These are phyloP conservation scores for Puntigrus tetrazona DNA, from an alignment of 2,113 vertebrate species.

Conservation along the genomic window DNA sequence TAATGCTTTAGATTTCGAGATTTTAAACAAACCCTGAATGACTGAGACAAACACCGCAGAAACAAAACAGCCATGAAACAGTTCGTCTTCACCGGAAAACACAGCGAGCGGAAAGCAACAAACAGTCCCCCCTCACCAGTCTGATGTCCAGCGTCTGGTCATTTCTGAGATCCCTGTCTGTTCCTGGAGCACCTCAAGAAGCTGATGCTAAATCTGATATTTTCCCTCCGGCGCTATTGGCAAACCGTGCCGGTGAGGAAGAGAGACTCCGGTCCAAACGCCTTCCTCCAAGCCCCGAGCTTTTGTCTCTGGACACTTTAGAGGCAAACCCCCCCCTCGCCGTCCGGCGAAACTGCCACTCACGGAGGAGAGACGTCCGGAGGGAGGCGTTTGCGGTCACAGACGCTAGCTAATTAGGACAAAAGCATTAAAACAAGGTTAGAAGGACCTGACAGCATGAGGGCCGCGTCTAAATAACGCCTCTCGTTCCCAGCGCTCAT, in stretches of 20 bases:
- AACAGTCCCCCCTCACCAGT: not conserved
- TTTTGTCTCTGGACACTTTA: not conserved
- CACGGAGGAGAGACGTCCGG: not conserved
- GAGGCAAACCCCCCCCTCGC: too few relatives aligned
- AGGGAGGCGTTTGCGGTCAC: not conserved
- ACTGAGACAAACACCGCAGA: not conserved
- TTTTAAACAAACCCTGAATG: not conserved
- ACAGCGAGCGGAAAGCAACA: too few relatives aligned
- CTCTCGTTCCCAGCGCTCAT: constrained; percentile 12
- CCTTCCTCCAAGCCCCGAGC: not conserved
- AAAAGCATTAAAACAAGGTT: not conserved
- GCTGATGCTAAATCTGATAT: not conserved
- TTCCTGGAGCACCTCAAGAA: not conserved
- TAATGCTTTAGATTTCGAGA: not conserved
- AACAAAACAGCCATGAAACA: not conserved
- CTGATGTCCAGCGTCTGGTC: not conserved
- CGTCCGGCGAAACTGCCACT: not conserved
- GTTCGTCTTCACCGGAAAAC: too few relatives aligned
- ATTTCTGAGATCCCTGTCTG: not conserved
- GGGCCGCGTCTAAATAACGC: not conserved
- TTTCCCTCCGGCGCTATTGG: not conserved
- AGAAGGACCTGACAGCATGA: constrained; percentile 3
- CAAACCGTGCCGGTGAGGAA: not conserved
- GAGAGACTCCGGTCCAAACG: not conserved
- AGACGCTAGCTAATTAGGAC: constrained; percentile 11